Evolutionary conservation across 2,113 vertebrate genomes (phyloP).

Genomic region (Alexandromys fortis): DNA sequence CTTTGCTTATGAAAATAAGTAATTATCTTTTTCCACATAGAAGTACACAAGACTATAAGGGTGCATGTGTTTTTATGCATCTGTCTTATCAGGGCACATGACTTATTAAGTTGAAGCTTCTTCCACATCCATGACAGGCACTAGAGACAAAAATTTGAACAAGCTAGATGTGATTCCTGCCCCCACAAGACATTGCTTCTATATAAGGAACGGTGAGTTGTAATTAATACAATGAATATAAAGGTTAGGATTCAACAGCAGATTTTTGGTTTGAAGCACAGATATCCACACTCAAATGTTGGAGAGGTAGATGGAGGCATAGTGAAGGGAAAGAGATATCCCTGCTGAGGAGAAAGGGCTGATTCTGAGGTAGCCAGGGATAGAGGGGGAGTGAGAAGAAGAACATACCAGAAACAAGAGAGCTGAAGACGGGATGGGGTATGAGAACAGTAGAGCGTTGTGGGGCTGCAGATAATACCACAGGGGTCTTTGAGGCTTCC

Average conservation of each 20-base stretch:
- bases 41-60: background rate
- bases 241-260: background rate
- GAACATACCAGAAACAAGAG: background rate
- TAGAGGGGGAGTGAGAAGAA: background rate
- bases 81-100: background rate
- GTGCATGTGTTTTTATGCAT: background rate
- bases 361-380: background rate
- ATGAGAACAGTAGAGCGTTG: background rate
- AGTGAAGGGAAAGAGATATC: background rate
- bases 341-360: background rate
- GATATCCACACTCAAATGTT: background rate
- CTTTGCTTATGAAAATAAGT: background rate
- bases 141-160: background rate
- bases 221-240: background rate
- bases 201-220: background rate
- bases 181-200: background rate
- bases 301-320: no score
- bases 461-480: background rate
- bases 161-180: background rate
- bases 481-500: background rate
- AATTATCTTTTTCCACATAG: background rate
- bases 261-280: background rate
- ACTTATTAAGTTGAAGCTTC: background rate
- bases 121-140: background rate
- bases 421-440: background rate